Conservation (phyloP, 2,888 invertebrate genomes). For the Agapostemon virescens region DNA sequence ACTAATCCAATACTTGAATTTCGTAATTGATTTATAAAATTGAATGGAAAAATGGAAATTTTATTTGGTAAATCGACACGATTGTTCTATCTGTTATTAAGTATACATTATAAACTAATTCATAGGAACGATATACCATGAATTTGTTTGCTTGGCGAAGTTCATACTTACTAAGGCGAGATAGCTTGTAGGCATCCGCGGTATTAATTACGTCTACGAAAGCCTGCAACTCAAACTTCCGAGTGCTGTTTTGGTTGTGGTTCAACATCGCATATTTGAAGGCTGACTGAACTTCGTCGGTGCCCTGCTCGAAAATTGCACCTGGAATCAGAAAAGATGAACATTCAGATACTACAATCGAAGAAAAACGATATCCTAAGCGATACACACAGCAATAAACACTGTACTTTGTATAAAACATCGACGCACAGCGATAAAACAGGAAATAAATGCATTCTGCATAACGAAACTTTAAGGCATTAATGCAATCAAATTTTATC, state of each 20-base stretch:
- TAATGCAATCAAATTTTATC: background rate
- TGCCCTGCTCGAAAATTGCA: constrained; percentile 95
- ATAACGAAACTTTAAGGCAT: background rate
- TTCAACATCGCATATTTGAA: constrained; percentile 94
- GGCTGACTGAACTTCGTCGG: constrained; percentile 95
- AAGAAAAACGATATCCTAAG: background rate
- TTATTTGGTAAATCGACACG: background rate
- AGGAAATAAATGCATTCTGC: background rate
- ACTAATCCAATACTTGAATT: too few species aligned
- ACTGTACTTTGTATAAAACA: background rate
- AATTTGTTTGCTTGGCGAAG: constrained; percentile 33
- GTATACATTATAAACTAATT: too few species aligned
- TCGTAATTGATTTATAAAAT: too few species aligned
- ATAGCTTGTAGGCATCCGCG: constrained; percentile 95
- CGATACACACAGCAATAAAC: background rate
- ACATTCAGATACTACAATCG: background rate
- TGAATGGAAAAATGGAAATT: too few species aligned
- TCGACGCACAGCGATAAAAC: background rate
- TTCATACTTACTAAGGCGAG: constrained; percentile 90
- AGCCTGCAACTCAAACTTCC: constrained; percentile 91
- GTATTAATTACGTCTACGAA: constrained; percentile 96
- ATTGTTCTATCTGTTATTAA: too few species aligned
- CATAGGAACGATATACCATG: background rate
- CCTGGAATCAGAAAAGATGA: constrained; percentile 83
- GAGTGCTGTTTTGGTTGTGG: constrained; percentile 91